Conservation (phyloP, 2,113 vertebrate species). For the Sphyrna mokarran region DNA sequence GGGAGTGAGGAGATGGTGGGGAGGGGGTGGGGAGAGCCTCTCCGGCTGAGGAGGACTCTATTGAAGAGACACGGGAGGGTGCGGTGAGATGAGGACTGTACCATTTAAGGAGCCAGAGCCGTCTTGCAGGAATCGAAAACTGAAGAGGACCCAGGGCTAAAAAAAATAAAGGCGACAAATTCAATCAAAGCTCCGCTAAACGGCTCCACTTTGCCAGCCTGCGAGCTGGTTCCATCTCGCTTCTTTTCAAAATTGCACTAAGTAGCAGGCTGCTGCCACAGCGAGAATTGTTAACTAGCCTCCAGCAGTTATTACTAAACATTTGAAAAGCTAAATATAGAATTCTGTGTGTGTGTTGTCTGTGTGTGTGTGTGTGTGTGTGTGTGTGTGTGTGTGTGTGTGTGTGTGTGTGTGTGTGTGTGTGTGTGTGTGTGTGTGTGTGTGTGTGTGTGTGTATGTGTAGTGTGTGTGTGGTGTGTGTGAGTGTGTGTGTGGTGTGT, state of each 20-base stretch:
- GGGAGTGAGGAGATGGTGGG: no score
- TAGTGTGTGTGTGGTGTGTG: no score
- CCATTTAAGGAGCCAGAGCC: neutral
- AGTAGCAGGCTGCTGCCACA: neutral
- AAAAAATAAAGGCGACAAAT: neutral
- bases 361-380: neutral
- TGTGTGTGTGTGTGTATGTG: neutral
- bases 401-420: neutral
- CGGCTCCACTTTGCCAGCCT: neutral
- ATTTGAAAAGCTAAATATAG: neutral
- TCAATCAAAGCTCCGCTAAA: neutral
- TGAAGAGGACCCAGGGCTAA: neutral
- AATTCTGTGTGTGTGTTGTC: neutral
- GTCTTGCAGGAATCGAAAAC: neutral
- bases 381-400: neutral
- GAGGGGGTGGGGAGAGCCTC: neutral
- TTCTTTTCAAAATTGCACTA: neutral
- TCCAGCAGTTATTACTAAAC: neutral
- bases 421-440: neutral
- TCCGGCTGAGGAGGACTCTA: neutral
- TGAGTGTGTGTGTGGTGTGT: no score
- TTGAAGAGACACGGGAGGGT: neutral
- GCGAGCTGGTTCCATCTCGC: neutral
- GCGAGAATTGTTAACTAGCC: conserved; percentile 25
- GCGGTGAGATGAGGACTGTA: neutral